Base-by-base conservation (phyloP, 2,888 invertebrate species). In the Psococerastis gibbosa region DNA sequence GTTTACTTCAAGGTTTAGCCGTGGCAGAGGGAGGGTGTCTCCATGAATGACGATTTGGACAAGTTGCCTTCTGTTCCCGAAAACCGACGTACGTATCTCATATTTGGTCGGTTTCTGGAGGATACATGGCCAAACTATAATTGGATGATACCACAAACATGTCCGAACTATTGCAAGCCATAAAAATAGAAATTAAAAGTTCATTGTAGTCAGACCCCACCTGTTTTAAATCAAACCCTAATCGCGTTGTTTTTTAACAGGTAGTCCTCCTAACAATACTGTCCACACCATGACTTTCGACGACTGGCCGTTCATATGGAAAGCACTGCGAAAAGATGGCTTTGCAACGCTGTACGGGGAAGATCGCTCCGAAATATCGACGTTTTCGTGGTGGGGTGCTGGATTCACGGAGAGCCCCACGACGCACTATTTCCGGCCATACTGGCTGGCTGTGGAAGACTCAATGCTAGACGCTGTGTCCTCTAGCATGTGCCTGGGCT, bases 331-430 rank as follows among this genome's bases (percentile, higher is more conserved):
- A 3, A 31, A 47, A 1, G 50, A 53, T 1, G 57, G 63, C 0
- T 65, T 63, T 42, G 54, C 55, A 6, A 66, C 65, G 2, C 53
- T 64, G 45, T 61, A 59, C 41, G 59, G 60, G 0, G 65, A 66
- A 52, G 66, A 66, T 48, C 55, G 56, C 9, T 62, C 64, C 0
- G 50, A 54, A 22, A 59, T 60, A 32, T 57, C 59, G 8, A 57
- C 60, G 41, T 66, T 65, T 49, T 61, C 61, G 44, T 64, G 61
- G 48, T 49, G 56, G 13, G 58, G 58, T 32, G 52, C 52, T 11
- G 63, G 65, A 1, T 63, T 64, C 47, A 48, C 52, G n/a, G 45
- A 52, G 3, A 56, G 56, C 8, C 65, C 65, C 1, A 58, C 63
- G 0, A 60, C 62, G 43, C 60, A 61, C 51, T 66, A 64, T 48